phyloP scores from a whole-genome alignment of 2,797 vertebrate species.

The Xenentodon cancila region DNA sequence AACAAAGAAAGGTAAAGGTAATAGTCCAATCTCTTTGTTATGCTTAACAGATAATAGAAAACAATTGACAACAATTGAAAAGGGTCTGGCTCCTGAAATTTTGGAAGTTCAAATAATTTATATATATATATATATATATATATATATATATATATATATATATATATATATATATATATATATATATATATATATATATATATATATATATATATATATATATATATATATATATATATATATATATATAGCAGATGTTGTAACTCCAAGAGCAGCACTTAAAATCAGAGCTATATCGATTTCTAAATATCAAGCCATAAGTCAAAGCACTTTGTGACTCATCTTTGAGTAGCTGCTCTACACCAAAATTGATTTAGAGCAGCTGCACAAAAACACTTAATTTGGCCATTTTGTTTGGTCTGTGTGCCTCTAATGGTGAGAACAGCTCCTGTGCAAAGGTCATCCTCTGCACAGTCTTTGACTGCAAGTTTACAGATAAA shows the following conservation, averaged over 20 bases:
- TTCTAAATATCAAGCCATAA: conserved; percentile 9
- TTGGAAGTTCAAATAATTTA: conserved; percentile 4
- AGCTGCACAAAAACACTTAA: conserved; percentile 9
- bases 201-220: background rate
- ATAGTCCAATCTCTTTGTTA: conserved; percentile 4
- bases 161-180: background rate
- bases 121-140: background rate
- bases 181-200: background rate
- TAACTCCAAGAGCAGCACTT: conserved; percentile 11
- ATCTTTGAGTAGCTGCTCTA: background rate
- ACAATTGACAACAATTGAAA: too few relatives aligned
- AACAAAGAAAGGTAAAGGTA: background rate
- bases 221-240: background rate
- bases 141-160: background rate
- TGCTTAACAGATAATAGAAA: background rate
- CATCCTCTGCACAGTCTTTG: background rate
- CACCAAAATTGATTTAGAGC: too few relatives aligned
- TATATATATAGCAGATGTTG: background rate
- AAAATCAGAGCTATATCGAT: background rate
- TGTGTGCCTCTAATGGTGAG: conserved; percentile 4
- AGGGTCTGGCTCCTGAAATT: conserved; percentile 16
- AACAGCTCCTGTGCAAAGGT: background rate
- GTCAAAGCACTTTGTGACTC: conserved; percentile 8
- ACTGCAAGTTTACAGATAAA: too few relatives aligned
- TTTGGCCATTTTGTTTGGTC: conserved; percentile 12